phyloP scores from a whole-genome alignment of 37 sponge, comb jelly and placozoan species.

The Tethya wilhelma region DNA sequence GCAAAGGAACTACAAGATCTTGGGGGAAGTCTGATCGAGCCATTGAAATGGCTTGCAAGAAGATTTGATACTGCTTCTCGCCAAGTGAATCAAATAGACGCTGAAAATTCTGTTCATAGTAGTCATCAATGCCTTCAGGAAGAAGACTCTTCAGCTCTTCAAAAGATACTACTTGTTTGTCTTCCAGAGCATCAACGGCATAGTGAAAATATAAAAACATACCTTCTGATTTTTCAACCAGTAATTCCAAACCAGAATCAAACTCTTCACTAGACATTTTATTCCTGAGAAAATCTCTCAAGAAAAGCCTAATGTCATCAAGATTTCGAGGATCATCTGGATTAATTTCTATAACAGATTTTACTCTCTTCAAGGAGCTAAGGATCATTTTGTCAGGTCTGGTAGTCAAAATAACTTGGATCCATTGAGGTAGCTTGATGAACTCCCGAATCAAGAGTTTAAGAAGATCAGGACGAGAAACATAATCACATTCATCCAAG shows the following conservation, averaged over 20 bases:
- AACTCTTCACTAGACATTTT: constrained; percentile 3
- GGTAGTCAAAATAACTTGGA: constrained; percentile 26
- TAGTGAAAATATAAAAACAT: constrained; percentile 60
- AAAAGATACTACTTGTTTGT: background rate
- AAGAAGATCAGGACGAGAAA: constrained; percentile 1
- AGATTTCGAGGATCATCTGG: constrained; percentile 34
- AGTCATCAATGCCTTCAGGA: constrained; percentile 59
- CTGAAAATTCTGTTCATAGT: constrained; percentile 41
- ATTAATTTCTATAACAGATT: constrained; percentile 24
- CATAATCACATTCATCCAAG: constrained; percentile 55
- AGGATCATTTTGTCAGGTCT: constrained; percentile 41
- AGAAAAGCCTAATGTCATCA: constrained; percentile 17
- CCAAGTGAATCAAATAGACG: constrained; percentile 4
- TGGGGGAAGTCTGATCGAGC: constrained; percentile 8
- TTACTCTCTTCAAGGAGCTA: background rate
- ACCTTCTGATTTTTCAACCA: constrained; percentile 48
- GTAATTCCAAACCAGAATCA: constrained; percentile 13
- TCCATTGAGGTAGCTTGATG: constrained; percentile 35
- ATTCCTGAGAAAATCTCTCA: background rate
- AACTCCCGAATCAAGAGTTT: constrained; percentile 38
- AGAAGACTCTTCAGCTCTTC: constrained; percentile 20
- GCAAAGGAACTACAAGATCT: no score
- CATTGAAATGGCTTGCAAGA: constrained; percentile 29
- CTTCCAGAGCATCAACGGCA: constrained; percentile 27
- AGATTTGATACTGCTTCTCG: constrained; percentile 7